Evolutionary conservation across 2,113 vertebrate genomes (phyloP).

Genomic region (Diglossa brunneiventris): DNA sequence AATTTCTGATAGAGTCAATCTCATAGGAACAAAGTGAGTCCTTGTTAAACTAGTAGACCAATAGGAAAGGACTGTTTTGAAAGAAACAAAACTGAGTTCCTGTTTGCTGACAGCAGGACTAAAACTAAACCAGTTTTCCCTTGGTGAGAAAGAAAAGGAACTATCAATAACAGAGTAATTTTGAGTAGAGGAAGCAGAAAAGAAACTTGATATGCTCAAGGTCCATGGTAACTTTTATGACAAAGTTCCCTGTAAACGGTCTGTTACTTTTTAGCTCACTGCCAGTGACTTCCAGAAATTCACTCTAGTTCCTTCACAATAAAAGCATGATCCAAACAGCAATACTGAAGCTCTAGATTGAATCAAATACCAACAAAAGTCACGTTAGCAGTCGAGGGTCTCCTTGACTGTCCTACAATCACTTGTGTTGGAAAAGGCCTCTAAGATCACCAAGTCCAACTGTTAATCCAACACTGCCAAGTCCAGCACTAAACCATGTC

Average conservation of each 20-base stretch:
- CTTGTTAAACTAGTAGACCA: neutral
- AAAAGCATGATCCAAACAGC: neutral
- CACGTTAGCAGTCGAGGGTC: fast-evolving
- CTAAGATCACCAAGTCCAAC: neutral
- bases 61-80: neutral
- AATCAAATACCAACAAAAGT: neutral
- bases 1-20: neutral
- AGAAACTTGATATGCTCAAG: neutral
- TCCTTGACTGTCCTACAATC: neutral
- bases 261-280: neutral
- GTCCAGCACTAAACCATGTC: neutral
- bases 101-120: neutral
- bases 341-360: neutral
- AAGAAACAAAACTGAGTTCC: neutral
- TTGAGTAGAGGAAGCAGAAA: neutral
- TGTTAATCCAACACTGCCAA: neutral
- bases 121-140: neutral
- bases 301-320: neutral
- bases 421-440: neutral
- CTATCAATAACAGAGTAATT: neutral
- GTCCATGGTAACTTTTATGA: neutral
- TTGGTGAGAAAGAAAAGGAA: neutral
- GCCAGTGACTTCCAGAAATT: neutral
- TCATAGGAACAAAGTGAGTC: neutral
- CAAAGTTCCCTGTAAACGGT: neutral